Base-by-base conservation (phyloP, 1,140 invertebrate species). In the Euwallacea fornicatus region DNA sequence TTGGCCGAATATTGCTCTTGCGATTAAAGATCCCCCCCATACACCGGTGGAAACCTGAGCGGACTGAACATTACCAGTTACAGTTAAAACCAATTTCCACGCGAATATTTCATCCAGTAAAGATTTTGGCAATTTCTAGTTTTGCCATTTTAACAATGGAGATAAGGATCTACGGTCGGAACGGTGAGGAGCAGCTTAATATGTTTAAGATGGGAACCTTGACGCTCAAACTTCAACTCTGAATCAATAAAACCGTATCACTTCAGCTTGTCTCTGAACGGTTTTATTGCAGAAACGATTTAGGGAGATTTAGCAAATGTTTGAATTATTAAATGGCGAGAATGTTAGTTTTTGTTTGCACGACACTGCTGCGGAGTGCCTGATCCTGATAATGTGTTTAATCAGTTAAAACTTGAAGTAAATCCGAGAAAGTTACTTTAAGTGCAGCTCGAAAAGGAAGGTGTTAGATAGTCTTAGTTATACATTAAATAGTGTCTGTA, bases 181-280 rank as follows among this genome's bases (percentile, higher is more conserved):
- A 33, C 15, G 44, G 16, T 15, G 65, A 61, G 54, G 21, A 66
- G 44, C 42, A 68, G 55, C 66, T 60, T 62, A 69, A 69, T 69
- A 69, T 69, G 67, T 69, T 55, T 69, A 69, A 60, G 60, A 69
- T 69, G 47, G 13, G 67, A 63, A 61, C 60, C 47, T 41, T 43
- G 60, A 33, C 41, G 9, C 41, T 69, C 54, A 62, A 69, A 62
- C 67, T 69, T 69, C 58, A 62, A 33, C 55, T 69, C 50, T 69
- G 62, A 69, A 69, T 69, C 67, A 69, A 69, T 69, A 69, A 69
- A 69, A 53, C 50, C 56, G 67, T 63, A 62, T 62, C 62, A 62
- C 44, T 69, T 43, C 41, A 56, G 54, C 60, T 54, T 63, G 54
- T 59, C 44, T 54, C 67, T 66, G 42, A 66, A 66, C 53, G 65